phyloP scores from a whole-genome alignment of 2,797 vertebrate genomes.

The Gymnocypris eckloni region DNA sequence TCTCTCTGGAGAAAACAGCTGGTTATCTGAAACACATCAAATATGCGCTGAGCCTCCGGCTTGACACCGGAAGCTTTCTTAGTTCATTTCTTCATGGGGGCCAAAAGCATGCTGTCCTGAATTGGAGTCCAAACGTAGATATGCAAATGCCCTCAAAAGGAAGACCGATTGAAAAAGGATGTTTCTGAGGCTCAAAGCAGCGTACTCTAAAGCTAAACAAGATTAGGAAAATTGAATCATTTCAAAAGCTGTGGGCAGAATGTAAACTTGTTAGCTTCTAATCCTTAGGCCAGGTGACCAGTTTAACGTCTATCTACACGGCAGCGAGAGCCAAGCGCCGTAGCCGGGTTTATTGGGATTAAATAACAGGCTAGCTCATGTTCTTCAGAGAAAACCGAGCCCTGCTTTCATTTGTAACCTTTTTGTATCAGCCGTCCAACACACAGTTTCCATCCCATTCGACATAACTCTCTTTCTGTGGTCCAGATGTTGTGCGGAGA shows the following conservation, averaged over 20 bases:
- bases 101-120: conserved; percentile 76
- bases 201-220: conserved; percentile 85
- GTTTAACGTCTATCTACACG: conserved; percentile 74
- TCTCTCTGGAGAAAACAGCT: conserved; percentile 59
- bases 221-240: conserved; percentile 88
- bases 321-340: conserved; percentile 54
- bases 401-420: conserved; percentile 65
- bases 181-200: conserved; percentile 81
- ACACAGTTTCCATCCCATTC: conserved; percentile 65
- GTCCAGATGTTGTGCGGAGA: conserved; percentile 68
- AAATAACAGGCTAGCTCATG: conserved; percentile 66
- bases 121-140: conserved; percentile 77
- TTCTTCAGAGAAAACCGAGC: conserved; percentile 58
- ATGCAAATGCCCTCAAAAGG: conserved; percentile 82
- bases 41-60: conserved; percentile 80
- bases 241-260: conserved; percentile 85
- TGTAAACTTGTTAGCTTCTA: conserved; percentile 82
- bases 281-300: conserved; percentile 80
- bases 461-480: conserved; percentile 57
- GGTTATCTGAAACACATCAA: conserved; percentile 81
- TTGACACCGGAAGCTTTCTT: conserved; percentile 73
- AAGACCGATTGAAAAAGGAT: conserved; percentile 78
- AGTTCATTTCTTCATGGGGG: conserved; percentile 71
- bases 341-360: conserved; percentile 66
- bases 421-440: conserved; percentile 64